These are phyloP conservation scores for Sprattus sprattus DNA, from an alignment of 2,113 vertebrate genomes.

Conservation along the genomic window DNA sequence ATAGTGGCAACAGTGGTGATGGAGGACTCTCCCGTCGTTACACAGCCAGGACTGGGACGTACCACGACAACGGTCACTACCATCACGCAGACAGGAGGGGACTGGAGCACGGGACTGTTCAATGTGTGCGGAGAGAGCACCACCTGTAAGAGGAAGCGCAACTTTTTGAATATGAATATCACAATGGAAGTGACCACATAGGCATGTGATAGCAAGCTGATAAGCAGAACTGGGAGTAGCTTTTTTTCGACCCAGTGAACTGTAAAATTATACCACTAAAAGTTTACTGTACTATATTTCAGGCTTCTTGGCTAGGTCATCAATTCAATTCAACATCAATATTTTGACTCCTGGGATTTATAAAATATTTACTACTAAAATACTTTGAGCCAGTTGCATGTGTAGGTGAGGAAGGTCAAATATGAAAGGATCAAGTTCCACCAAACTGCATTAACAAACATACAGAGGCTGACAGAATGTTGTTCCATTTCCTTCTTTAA, in stretches of 20 bases:
- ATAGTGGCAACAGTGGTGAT: neutral
- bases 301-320: neutral
- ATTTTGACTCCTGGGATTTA: neutral
- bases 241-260: neutral
- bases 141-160: slow-evolving; percentile 64
- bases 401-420: neutral
- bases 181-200: neutral
- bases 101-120: slow-evolving; percentile 76
- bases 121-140: slow-evolving; percentile 67
- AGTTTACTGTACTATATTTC: neutral
- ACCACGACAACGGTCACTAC: slow-evolving; percentile 70
- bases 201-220: neutral
- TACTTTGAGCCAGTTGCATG: neutral
- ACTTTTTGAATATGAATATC: neutral
- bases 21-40: slow-evolving; percentile 54
- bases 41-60: slow-evolving; percentile 69
- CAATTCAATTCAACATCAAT: neutral
- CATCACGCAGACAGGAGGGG: slow-evolving; percentile 72
- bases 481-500: neutral
- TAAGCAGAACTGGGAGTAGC: neutral
- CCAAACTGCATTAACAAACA: neutral
- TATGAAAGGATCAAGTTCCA: neutral
- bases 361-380: neutral
- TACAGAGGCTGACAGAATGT: neutral
- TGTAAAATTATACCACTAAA: neutral